These are phyloP conservation scores for Hypomecis punctinalis DNA, from an alignment of 2,888 invertebrate species.

Conservation along the genomic window DNA sequence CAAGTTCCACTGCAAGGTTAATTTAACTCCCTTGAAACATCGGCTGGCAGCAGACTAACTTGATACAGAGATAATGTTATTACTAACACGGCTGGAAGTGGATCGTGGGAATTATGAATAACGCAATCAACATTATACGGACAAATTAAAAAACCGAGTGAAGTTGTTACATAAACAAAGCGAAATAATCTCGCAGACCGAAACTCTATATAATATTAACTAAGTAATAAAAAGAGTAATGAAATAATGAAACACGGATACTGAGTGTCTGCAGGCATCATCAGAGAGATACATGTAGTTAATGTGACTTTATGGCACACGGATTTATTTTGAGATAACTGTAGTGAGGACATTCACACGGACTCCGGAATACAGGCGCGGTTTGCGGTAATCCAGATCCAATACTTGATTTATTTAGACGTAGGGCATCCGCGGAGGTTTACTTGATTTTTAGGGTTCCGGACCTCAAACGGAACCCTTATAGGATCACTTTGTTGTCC, in stretches of 20 bases:
- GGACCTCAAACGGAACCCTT: too few relatives aligned
- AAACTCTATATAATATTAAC: slow-evolving; percentile 26
- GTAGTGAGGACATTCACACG: slow-evolving; percentile 47
- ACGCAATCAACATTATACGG: slow-evolving; percentile 24
- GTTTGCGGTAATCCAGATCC: too few relatives aligned
- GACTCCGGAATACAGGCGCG: too few relatives aligned
- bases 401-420: too few relatives aligned
- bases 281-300: slow-evolving; percentile 37
- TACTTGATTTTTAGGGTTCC: too few relatives aligned
- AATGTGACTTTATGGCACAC: slow-evolving; percentile 40
- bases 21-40: slow-evolving; percentile 46
- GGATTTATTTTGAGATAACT: slow-evolving; percentile 48
- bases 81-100: slow-evolving; percentile 23
- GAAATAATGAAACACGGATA: slow-evolving; percentile 49
- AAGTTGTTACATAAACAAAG: slow-evolving; percentile 38
- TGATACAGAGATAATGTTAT: slow-evolving; percentile 15
- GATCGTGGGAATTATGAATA: slow-evolving; percentile 31
- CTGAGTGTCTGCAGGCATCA: slow-evolving; percentile 40
- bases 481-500: too few relatives aligned
- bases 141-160: slow-evolving; percentile 21
- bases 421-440: too few relatives aligned
- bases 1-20: slow-evolving; percentile 60
- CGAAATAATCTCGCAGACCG: slow-evolving; percentile 34
- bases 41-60: slow-evolving; percentile 23
- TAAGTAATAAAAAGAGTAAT: slow-evolving; percentile 40